These are phyloP conservation scores for Pithys albifrons DNA, from an alignment of 2,113 vertebrate genomes.

Conservation along the genomic window DNA sequence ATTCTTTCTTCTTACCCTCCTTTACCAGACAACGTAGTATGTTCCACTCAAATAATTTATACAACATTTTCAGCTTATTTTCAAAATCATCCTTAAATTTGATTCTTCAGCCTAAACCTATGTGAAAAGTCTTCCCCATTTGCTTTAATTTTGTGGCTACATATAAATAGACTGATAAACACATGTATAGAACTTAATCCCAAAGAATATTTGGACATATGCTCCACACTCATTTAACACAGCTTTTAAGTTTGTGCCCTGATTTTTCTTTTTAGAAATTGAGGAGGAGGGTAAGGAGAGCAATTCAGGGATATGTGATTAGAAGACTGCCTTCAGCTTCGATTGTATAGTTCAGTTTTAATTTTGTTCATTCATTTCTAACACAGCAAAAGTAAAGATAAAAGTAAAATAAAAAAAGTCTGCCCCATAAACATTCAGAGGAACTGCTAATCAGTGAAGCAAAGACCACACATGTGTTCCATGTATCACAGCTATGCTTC, in stretches of 20 bases:
- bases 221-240: background rate
- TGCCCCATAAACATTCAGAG: background rate
- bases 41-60: background rate
- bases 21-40: background rate
- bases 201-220: background rate
- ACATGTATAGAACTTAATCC: background rate
- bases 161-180: background rate
- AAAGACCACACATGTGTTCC: background rate
- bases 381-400: background rate
- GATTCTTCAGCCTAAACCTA: background rate
- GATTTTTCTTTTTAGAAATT: background rate
- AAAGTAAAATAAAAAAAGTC: background rate
- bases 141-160: background rate
- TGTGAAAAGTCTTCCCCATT: rapidly evolving
- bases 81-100: background rate
- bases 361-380: background rate
- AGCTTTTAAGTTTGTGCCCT: background rate
- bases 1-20: background rate
- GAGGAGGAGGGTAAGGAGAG: background rate
- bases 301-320: background rate
- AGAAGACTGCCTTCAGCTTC: background rate
- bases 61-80: background rate
- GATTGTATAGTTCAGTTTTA: background rate
- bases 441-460: background rate
- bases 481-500: background rate